phyloP scores from a whole-genome alignment of 2,113 vertebrate species.

The Heliornis fulica region DNA sequence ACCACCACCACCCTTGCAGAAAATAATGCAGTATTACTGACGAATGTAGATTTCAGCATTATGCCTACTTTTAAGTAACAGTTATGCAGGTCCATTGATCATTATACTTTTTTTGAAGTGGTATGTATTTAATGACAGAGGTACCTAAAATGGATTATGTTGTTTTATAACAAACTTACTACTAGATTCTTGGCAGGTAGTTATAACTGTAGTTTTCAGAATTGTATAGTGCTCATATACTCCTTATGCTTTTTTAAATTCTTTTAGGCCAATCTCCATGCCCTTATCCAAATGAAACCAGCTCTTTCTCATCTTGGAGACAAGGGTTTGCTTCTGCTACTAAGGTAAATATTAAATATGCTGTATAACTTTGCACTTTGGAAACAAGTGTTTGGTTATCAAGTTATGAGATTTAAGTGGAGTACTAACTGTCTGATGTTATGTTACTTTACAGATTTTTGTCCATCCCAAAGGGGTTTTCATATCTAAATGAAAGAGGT shows the following conservation, averaged over 20 bases:
- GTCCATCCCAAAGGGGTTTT: conserved; percentile 98
- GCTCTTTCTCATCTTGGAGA: conserved; percentile 97
- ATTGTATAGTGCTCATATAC: not conserved
- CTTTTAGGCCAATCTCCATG: conserved; percentile 94
- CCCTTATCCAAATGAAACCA: conserved; percentile 97
- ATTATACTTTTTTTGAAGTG: not conserved
- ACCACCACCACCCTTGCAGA: not conserved
- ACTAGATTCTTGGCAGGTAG: not conserved
- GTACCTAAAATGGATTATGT: not conserved
- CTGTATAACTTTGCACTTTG: not conserved
- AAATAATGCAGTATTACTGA: not conserved
- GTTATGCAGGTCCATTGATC: not conserved
- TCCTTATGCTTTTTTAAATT: not conserved
- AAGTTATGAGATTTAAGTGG: not conserved
- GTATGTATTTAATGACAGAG: not conserved
- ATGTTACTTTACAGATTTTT: conserved; percentile 84
- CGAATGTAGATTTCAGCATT: not conserved
- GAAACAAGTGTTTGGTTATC: not conserved
- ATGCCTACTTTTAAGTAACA: not conserved
- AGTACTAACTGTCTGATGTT: not conserved
- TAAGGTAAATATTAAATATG: conserved; percentile 79
- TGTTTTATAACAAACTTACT: not conserved
- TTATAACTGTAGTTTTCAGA: not conserved
- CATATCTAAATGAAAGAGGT: conserved; percentile 96
- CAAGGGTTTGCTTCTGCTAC: conserved; percentile 93